A percentile compares a stretch with the other conserved stretches of the same genome.
phyloP scores from a whole-genome alignment of 2,797 vertebrate species.

The Lagodon rhomboides region DNA sequence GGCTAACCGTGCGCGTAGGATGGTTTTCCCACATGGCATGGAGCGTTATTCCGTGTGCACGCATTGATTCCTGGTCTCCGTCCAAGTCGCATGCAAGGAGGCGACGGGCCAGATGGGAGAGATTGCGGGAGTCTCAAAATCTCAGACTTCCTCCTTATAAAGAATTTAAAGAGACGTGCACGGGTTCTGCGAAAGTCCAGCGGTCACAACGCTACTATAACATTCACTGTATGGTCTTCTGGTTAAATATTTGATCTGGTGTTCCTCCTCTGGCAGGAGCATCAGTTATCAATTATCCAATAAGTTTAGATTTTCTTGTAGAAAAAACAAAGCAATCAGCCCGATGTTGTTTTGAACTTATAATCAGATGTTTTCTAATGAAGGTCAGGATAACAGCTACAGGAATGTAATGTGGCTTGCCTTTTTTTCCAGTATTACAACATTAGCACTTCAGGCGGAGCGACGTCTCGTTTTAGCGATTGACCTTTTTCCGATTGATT shows the following conservation, averaged over 20 bases:
- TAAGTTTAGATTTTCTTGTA: conserved; percentile 30
- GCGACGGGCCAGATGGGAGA: conserved; percentile 15
- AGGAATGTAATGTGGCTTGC: conserved; percentile 26
- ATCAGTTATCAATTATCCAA: conserved; percentile 51
- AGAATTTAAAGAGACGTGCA: neutral
- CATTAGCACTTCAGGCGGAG: conserved; percentile 38
- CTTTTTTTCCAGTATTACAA: conserved; percentile 27
- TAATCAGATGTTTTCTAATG: conserved; percentile 51
- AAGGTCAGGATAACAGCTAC: conserved; percentile 52
- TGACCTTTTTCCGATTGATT: conserved; percentile 78
- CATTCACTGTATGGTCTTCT: neutral
- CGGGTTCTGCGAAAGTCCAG: conserved; percentile 6
- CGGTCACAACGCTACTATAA: neutral
- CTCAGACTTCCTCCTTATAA: neutral
- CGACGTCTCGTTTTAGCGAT: conserved; percentile 50
- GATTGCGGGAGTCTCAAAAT: neutral
- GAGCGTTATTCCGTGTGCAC: conserved; percentile 32
- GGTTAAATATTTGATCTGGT: conserved; percentile 9
- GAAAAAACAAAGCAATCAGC: conserved; percentile 51
- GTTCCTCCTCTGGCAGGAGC: neutral
- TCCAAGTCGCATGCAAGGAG: conserved; percentile 41
- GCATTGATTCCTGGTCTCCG: conserved; percentile 27
- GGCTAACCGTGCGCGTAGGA: conserved; percentile 16
- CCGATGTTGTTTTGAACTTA: conserved; percentile 49
- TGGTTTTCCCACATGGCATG: conserved; percentile 34